Conservation (phyloP, 2,888 invertebrate species). For the Hetaerina titia region DNA sequence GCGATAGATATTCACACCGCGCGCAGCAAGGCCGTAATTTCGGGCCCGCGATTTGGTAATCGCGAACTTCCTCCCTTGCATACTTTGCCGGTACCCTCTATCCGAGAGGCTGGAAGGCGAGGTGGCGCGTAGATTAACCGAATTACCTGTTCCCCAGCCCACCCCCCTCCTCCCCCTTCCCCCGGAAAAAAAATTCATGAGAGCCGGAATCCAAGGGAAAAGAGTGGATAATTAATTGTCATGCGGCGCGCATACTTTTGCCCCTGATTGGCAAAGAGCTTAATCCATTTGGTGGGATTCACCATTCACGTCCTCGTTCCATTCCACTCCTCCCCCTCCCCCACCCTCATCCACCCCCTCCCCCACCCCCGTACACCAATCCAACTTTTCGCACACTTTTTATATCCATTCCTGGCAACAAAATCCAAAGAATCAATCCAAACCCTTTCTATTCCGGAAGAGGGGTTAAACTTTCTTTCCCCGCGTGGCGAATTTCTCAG, state of each 20-base stretch:
- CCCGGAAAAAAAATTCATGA: background rate
- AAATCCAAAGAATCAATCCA: constrained; percentile 27
- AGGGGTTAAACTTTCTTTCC: background rate
- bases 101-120: background rate
- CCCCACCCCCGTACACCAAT: background rate
- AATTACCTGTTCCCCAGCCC: background rate
- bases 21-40: background rate
- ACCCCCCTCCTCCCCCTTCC: background rate
- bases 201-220: background rate
- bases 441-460: background rate
- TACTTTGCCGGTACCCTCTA: background rate
- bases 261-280: constrained; percentile 15
- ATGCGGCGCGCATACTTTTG: background rate
- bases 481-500: background rate
- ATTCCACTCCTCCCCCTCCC: background rate
- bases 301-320: background rate
- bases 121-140: background rate
- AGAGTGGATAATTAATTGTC: background rate
- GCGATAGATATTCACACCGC: background rate
- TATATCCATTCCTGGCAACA: background rate
- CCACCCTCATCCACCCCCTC: background rate
- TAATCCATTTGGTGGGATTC: background rate
- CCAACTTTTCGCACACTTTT: background rate
- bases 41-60: background rate
- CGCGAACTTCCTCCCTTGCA: background rate